A percentile compares a stretch with the other conserved stretches of the same genome.
These are phyloP conservation scores for Numida meleagris DNA, from an alignment of 2,113 vertebrate species.

Conservation along the genomic window DNA sequence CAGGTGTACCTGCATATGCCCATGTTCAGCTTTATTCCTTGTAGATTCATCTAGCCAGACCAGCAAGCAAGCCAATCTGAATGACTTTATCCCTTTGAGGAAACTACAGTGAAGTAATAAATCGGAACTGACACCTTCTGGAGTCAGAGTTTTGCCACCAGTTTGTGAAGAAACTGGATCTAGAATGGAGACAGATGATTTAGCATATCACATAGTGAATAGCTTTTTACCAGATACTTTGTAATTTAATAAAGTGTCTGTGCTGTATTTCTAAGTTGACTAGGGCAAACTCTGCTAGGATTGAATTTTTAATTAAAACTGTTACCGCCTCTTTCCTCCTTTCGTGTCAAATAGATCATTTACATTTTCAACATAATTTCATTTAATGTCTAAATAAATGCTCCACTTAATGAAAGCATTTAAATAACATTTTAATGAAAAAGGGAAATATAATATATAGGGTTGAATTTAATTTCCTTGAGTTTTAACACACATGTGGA, in stretches of 20 bases:
- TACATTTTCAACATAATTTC: constrained; percentile 67
- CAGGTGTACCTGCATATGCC: accelerated
- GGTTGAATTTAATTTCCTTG: constrained; percentile 32
- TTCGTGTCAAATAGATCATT: constrained; percentile 62
- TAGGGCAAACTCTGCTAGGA: constrained; percentile 47
- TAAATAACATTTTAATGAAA: constrained; percentile 64
- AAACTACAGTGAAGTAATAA: neutral
- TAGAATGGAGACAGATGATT: neutral
- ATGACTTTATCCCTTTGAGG: neutral
- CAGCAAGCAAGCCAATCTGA: neutral
- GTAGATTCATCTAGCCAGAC: neutral
- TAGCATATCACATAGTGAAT: neutral
- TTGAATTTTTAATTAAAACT: constrained; percentile 65
- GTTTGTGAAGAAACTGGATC: neutral
- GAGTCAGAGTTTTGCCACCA: neutral
- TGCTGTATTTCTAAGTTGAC: constrained; percentile 39
- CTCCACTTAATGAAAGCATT: constrained; percentile 54
- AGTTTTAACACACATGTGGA: constrained; percentile 17
- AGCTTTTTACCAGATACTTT: constrained; percentile 30
- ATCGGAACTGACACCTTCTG: neutral
- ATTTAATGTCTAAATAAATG: constrained; percentile 57
- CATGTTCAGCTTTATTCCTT: neutral
- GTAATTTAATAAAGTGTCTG: constrained; percentile 52
- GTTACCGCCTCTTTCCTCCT: constrained; percentile 46
- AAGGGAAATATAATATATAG: constrained; percentile 55